These are phyloP conservation scores for Ceryle rudis DNA, from an alignment of 2,797 vertebrate species.

Conservation along the genomic window DNA sequence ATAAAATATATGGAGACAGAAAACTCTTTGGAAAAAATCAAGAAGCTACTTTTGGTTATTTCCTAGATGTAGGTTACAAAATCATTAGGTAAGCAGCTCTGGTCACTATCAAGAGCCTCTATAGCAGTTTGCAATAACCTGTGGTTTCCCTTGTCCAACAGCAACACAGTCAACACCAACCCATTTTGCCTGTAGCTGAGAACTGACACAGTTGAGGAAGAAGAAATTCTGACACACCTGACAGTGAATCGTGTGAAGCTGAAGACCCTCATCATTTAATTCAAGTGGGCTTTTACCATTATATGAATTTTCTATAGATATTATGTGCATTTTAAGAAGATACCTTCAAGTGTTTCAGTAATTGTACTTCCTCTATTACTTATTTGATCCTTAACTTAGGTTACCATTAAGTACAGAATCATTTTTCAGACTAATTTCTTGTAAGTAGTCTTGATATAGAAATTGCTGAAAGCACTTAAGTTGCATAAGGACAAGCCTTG, in stretches of 20 bases:
- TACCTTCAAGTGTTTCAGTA: background rate
- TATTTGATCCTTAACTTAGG: background rate
- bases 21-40: background rate
- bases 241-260: background rate
- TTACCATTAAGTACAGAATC: background rate
- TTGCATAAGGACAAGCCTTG: background rate
- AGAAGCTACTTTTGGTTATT: background rate
- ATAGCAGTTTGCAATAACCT: background rate
- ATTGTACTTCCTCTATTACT: background rate
- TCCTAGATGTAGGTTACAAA: background rate
- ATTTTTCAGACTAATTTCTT: background rate
- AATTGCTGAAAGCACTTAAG: background rate
- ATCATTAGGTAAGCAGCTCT: background rate
- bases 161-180: background rate
- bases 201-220: background rate
- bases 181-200: background rate
- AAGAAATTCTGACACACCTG: background rate
- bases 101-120: background rate
- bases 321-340: accelerated
- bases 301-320: background rate
- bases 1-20: background rate
- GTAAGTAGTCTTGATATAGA: background rate
- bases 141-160: background rate
- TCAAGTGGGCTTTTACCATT: background rate
- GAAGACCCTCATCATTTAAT: background rate